A percentile compares a stretch with the other conserved stretches of the same genome.
Conservation (phyloP, 1,140 invertebrate genomes). For the Leguminivora glycinivorella region DNA sequence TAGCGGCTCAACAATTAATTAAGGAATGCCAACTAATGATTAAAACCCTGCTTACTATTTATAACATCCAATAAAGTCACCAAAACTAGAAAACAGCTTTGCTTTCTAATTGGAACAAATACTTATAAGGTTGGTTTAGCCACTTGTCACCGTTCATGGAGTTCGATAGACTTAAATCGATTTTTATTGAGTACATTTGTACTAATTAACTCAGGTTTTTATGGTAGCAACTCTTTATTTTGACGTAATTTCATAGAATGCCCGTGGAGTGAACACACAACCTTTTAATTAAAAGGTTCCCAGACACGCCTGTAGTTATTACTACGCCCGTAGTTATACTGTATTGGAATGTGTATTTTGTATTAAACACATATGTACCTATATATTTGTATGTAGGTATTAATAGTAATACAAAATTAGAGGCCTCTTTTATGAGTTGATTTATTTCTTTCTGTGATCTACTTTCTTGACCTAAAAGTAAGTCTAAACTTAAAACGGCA, state of each 20-base stretch:
- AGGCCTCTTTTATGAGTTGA: too few relatives aligned
- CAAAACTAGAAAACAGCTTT: conserved; percentile 33
- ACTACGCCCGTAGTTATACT: neutral
- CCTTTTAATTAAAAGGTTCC: conserved; percentile 49
- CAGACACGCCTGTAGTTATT: conserved; percentile 42
- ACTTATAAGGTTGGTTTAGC: conserved; percentile 33
- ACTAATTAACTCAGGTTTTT: conserved; percentile 47
- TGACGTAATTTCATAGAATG: conserved; percentile 32
- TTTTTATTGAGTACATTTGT: conserved; percentile 45
- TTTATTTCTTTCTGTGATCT: too few relatives aligned
- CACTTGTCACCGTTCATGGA: conserved; percentile 31
- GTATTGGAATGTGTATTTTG: neutral
- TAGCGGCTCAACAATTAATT: neutral
- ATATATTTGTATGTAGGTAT: neutral
- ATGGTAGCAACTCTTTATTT: conserved; percentile 31
- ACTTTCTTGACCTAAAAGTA: too few relatives aligned
- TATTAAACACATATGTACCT: neutral
- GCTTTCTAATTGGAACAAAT: conserved; percentile 45
- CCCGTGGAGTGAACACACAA: conserved; percentile 38
- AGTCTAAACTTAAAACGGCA: too few relatives aligned
- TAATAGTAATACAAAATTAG: neutral
- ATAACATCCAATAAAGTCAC: conserved; percentile 13
- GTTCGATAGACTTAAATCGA: conserved; percentile 37
- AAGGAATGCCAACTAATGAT: conserved; percentile 9
- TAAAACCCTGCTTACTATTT: conserved; percentile 11